Conservation (phyloP, 2,888 invertebrate genomes). For the Orthonevra nobilis region DNA sequence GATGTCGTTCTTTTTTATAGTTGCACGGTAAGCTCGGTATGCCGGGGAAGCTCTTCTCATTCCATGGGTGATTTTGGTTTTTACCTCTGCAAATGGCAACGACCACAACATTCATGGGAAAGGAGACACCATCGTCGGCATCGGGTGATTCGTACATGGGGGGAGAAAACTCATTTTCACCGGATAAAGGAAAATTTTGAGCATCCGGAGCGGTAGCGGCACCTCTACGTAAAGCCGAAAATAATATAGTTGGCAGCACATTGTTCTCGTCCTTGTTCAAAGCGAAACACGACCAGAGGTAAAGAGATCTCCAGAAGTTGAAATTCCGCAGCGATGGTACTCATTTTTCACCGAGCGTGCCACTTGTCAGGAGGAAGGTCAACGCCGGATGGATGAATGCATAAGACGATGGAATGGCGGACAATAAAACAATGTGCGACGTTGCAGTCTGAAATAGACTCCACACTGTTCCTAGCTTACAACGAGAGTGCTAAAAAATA, state of each 20-base stretch:
- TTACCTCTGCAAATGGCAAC: conserved; percentile 62
- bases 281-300: conserved; percentile 1
- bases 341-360: conserved; percentile 59
- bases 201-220: conserved; percentile 12
- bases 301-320: conserved; percentile 13
- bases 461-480: neutral
- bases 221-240: conserved; percentile 29
- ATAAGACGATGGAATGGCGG: conserved; percentile 47
- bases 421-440: conserved; percentile 60
- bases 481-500: neutral
- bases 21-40: no score
- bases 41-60: no score
- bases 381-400: conserved; percentile 43
- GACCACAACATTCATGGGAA: conserved; percentile 60
- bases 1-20: conserved; percentile 50
- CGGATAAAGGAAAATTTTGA: conserved; percentile 59
- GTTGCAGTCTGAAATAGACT: conserved; percentile 41
- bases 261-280: conserved; percentile 33
- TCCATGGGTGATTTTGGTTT: conserved; percentile 40
- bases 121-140: conserved; percentile 7
- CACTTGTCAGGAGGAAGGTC: conserved; percentile 52
- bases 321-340: conserved; percentile 52
- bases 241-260: conserved; percentile 48
- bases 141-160: conserved; percentile 1
- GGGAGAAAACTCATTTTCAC: conserved; percentile 64